These are phyloP conservation scores for Hyperoplus immaculatus DNA, from an alignment of 2,797 vertebrate species.

Conservation along the genomic window DNA sequence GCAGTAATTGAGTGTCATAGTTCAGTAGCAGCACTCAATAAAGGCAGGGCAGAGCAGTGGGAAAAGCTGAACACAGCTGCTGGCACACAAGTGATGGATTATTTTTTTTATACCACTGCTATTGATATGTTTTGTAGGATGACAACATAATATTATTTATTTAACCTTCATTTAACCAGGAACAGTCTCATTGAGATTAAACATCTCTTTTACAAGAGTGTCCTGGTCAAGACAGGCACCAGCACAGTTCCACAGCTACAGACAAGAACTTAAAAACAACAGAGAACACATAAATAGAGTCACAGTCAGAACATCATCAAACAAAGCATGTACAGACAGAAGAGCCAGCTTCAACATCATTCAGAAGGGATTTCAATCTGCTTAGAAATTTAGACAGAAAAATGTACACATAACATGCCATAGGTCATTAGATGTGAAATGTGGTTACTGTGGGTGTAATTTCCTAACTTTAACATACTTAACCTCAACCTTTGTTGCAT, in stretches of 20 bases:
- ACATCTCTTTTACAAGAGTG: no score
- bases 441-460: not conserved
- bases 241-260: no score
- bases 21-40: conserved; percentile 3
- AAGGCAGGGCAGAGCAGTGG: not conserved
- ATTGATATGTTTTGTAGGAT: not conserved
- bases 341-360: no score
- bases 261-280: no score
- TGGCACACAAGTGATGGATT: not conserved
- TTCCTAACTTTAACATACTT: not conserved
- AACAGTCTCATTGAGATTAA: no score
- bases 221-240: no score
- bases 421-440: not conserved
- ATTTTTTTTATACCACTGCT: not conserved
- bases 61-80: conserved; percentile 3
- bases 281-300: no score
- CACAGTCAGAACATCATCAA: no score
- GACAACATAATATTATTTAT: not conserved
- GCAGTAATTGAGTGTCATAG: conserved; percentile 11
- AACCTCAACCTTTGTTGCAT: not conserved
- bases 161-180: no score
- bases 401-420: not conserved
- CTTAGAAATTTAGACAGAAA: no score
- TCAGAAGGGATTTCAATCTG: no score
- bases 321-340: no score